Percentiles rank a stretch among this genome's conserved stretches.
Conservation (phyloP, 2,797 vertebrate species). For the Poeciliopsis presidionis region DNA sequence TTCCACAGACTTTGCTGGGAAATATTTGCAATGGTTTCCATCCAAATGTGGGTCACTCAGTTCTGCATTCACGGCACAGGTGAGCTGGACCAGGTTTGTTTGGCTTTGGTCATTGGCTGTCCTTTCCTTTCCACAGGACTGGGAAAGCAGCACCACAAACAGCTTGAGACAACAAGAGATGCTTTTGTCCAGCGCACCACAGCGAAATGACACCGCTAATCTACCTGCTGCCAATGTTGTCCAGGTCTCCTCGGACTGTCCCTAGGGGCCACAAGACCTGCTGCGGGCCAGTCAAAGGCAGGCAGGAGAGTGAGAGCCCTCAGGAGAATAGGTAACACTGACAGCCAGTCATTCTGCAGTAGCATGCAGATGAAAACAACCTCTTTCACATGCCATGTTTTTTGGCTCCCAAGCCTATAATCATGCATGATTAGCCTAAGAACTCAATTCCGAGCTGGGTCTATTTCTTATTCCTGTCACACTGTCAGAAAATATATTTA, state of each 20-base stretch:
- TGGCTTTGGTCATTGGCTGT: conserved; percentile 76
- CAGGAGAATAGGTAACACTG: conserved; percentile 72
- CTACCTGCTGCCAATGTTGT: conserved; percentile 68
- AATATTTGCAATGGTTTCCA: conserved; percentile 83
- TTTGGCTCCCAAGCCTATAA: conserved; percentile 76
- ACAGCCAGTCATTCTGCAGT: conserved; percentile 61
- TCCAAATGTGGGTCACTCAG: conserved; percentile 79
- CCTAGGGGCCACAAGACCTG: conserved; percentile 58
- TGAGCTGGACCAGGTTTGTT: conserved; percentile 83
- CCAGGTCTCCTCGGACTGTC: conserved; percentile 72
- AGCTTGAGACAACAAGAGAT: conserved; percentile 77
- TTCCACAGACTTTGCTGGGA: conserved; percentile 78
- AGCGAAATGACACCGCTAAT: conserved; percentile 72
- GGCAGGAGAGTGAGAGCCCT: conserved; percentile 67
- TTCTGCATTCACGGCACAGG: conserved; percentile 79
- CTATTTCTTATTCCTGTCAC: conserved; percentile 76
- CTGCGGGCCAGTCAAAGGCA: conserved; percentile 63
- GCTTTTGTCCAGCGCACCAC: conserved; percentile 73
- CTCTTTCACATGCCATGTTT: conserved; percentile 77
- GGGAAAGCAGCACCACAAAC: conserved; percentile 76
- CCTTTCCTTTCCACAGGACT: conserved; percentile 79
- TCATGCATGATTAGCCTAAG: conserved; percentile 76
- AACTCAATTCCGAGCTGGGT: conserved; percentile 69
- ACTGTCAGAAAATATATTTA: conserved; percentile 72
- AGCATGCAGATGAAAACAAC: conserved; percentile 72